Conservation (phyloP, 2,797 vertebrate genomes). For the Crypturellus tataupa region DNA sequence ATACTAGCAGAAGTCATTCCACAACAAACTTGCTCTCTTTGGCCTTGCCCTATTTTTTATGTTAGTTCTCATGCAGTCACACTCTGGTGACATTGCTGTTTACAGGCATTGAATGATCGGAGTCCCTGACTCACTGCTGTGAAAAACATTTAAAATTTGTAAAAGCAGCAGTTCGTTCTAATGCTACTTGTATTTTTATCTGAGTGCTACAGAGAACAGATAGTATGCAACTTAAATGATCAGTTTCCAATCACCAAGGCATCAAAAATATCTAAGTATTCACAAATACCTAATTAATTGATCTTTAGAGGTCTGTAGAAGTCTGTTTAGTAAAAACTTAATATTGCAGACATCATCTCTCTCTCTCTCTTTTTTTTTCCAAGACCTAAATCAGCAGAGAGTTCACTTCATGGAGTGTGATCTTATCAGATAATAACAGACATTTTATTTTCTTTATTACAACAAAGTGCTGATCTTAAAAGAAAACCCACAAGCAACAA, state of each 20-base stretch:
- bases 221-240: neutral
- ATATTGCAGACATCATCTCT: neutral
- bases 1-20: neutral
- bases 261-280: neutral
- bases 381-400: neutral
- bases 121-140: neutral
- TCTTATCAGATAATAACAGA: neutral
- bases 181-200: neutral
- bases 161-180: neutral
- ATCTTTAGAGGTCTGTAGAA: neutral
- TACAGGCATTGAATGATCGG: neutral
- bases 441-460: neutral
- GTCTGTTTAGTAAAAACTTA: neutral
- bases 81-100: neutral
- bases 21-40: neutral
- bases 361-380: too few relatives aligned
- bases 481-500: neutral
- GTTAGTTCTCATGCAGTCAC: neutral
- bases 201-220: neutral
- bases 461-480: neutral
- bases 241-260: neutral
- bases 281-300: neutral
- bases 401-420: neutral
- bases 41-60: neutral
- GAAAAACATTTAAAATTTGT: neutral